Percentiles rank a stretch among this genome's conserved stretches.
phyloP scores from a whole-genome alignment of 2,888 invertebrate species.

The Melieria omissa region DNA sequence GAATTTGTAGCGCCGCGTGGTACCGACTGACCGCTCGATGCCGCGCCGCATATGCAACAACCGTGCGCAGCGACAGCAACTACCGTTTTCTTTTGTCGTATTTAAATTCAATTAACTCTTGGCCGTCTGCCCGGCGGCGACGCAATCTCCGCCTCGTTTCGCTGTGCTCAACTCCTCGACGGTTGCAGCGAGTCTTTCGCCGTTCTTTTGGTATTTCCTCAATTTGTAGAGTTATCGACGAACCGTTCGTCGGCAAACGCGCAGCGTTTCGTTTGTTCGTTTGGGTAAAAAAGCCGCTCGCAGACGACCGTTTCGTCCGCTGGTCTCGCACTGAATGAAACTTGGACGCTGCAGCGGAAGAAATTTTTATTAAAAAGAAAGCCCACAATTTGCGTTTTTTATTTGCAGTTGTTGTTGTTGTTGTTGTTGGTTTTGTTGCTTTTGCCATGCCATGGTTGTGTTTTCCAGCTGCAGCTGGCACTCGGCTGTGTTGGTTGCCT shows the following conservation, averaged over 20 bases:
- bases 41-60: neutral
- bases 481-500: neutral
- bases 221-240: constrained; percentile 7
- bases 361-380: constrained; percentile 63
- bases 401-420: neutral
- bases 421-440: neutral
- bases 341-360: constrained; percentile 56
- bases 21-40: too few relatives aligned
- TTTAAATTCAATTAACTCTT: constrained; percentile 47
- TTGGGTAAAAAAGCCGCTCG: constrained; percentile 33
- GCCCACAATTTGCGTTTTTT: constrained; percentile 42
- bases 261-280: neutral
- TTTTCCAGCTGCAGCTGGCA: neutral
- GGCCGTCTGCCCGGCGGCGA: neutral
- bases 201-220: constrained; percentile 27
- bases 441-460: neutral
- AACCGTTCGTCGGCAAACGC: neutral
- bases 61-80: constrained; percentile 20
- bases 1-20: too few relatives aligned
- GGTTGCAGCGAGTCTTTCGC: constrained; percentile 24
- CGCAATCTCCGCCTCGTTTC: constrained; percentile 5
- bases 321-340: constrained; percentile 62
- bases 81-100: constrained; percentile 32
- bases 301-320: constrained; percentile 56
- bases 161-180: neutral